These are phyloP conservation scores for Isaurus tuberculatus DNA, from an alignment of 92 coral and sea anemone genomes.

Conservation along the genomic window DNA sequence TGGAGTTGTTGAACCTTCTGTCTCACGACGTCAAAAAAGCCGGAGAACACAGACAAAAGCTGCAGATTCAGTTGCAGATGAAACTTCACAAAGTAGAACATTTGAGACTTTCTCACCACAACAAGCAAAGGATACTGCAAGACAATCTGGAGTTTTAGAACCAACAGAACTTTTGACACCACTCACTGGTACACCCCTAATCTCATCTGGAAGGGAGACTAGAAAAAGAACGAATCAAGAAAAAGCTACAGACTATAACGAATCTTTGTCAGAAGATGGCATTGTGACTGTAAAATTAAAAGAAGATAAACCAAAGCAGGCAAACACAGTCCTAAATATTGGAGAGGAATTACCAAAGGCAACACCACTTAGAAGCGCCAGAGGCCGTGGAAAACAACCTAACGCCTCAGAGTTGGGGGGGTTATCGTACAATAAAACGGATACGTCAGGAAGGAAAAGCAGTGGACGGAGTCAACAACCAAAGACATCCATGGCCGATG, in stretches of 20 bases:
- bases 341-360: neutral
- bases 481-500: neutral
- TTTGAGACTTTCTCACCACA: too few species aligned
- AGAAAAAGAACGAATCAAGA: neutral
- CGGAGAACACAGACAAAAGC: neutral
- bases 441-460: neutral
- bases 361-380: neutral
- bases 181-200: neutral
- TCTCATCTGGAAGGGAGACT: neutral
- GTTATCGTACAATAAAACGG: neutral
- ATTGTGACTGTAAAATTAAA: neutral
- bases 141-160: neutral
- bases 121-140: neutral
- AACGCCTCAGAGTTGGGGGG: neutral
- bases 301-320: neutral
- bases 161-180: neutral
- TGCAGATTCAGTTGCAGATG: neutral
- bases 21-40: neutral
- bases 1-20: neutral
- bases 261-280: conserved; percentile 5
- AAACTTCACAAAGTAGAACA: neutral
- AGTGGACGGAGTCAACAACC: neutral
- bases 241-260: neutral
- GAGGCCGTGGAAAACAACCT: conserved; percentile 5
- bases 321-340: neutral